These are phyloP conservation scores for Lycocorax pyrrhopterus DNA, from an alignment of 2,113 vertebrate species.

Conservation along the genomic window DNA sequence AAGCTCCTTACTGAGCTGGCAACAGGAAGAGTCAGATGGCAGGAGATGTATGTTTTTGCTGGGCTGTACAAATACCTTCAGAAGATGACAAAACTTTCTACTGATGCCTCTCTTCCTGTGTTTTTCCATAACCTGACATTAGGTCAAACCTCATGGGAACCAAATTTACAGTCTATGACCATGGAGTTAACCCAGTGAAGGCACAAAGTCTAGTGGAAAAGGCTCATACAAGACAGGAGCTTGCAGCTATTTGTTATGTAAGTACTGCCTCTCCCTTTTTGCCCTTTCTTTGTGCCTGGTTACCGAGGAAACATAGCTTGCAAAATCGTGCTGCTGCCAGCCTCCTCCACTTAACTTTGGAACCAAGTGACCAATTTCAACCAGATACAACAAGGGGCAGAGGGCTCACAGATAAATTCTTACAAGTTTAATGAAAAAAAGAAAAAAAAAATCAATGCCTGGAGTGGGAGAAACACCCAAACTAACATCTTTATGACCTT, in stretches of 20 bases:
- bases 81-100: background rate
- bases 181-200: conserved; percentile 87
- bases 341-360: background rate
- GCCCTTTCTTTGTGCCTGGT: background rate
- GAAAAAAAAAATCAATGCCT: background rate
- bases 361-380: background rate
- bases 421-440: background rate
- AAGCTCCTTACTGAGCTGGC: background rate
- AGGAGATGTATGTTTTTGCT: background rate
- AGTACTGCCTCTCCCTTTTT: conserved; percentile 59
- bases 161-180: conserved; percentile 95
- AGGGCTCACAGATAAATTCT: background rate
- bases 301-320: background rate
- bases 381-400: background rate
- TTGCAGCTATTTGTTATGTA: conserved; percentile 94
- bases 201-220: conserved; percentile 82
- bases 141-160: conserved; percentile 98
- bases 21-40: background rate
- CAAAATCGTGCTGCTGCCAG: background rate
- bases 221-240: conserved; percentile 84
- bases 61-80: background rate
- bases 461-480: background rate
- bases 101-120: background rate
- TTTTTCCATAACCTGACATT: conserved; percentile 1
- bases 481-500: background rate